Evolutionary conservation across 2,888 invertebrate species (phyloP).

Genomic region (Acanthosoma haemorrhoidale): DNA sequence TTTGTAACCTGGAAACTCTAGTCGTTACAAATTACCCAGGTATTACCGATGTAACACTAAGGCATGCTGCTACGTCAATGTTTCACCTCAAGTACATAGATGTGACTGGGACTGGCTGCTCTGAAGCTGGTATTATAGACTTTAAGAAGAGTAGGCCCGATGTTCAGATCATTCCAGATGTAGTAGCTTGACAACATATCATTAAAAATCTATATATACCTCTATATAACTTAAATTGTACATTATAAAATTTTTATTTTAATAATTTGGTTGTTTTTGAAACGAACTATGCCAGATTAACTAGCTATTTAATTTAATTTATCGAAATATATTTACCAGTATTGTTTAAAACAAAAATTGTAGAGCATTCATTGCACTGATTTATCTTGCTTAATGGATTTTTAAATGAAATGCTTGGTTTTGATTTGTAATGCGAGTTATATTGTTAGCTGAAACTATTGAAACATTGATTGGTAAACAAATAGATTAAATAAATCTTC

Average conservation of each 20-base stretch:
- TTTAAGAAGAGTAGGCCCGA: slow-evolving; percentile 47
- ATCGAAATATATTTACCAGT: background rate
- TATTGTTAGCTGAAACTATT: too few relatives aligned
- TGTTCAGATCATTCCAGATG: slow-evolving; percentile 33
- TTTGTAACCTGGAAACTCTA: slow-evolving; percentile 48
- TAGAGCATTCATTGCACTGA: background rate
- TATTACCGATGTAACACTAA: slow-evolving; percentile 59
- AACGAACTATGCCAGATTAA: background rate
- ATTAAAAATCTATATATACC: background rate
- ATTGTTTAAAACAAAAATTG: background rate
- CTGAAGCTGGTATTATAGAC: slow-evolving; percentile 54
- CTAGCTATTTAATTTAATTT: background rate
- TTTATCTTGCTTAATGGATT: too few relatives aligned
- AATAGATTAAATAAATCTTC: too few relatives aligned
- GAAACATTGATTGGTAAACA: too few relatives aligned
- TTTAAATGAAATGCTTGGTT: too few relatives aligned
- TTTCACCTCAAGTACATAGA: slow-evolving; percentile 57
- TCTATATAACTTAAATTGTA: background rate
- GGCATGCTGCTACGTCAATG: slow-evolving; percentile 57
- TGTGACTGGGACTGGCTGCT: slow-evolving; percentile 62
- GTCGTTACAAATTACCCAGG: slow-evolving; percentile 56
- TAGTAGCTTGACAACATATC: slow-evolving; percentile 21
- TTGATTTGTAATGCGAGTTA: too few relatives aligned
- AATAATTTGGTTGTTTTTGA: background rate
- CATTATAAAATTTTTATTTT: background rate